Evolutionary conservation across 2,888 invertebrate genomes (phyloP), one percentile per base, ranked within the genome.

Genomic region (Eugnorisma glareosa): DNA sequence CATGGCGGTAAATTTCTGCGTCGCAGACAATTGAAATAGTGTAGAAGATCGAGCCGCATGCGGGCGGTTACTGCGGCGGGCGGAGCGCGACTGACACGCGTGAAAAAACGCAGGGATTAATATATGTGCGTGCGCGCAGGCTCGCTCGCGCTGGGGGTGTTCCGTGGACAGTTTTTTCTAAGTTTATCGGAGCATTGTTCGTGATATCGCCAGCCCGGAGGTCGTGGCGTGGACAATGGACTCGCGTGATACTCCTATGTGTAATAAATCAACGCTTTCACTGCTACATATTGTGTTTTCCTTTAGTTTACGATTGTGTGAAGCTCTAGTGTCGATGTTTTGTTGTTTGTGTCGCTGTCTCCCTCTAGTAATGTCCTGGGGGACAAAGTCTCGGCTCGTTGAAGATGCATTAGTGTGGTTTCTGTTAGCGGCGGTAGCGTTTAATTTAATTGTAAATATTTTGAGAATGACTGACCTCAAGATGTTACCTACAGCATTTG

Each of bases 11-110:
- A 90, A 82, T 93, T 93, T 83, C 94, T 91, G 85, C 95, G 92
- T 74, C 94, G 92, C 37, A 94, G 91, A 88, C 94, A 94, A 87
- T 94, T 95, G 90, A 95, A 95, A 79, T 95, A 95, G 13, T 91
- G 77, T 15, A 95, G 90, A 4, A 94, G 90, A 79, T 95, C 94
- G 85, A 95, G 94, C 90, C 93, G 91, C 96, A 95, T 95, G 90
- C 96, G 95, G 91, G 90, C 93, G 91, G 84, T 87, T 80, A 73
- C 74, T 63, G 73, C 88, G 90, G 77, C 89, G 81, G 80, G 68
- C 87, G 82, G 87, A 88, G 89, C 91, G 90, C 93, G 90, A 95
- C 95, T 95, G 94, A 57, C 73, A 68, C 84, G 82, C 71, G 81
- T 73, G 75, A 87, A 83, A 87, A 87, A 87, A 85, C 84, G 77